Conservation (phyloP, 2,888 invertebrate genomes). For the Herminia tarsipennalis region DNA sequence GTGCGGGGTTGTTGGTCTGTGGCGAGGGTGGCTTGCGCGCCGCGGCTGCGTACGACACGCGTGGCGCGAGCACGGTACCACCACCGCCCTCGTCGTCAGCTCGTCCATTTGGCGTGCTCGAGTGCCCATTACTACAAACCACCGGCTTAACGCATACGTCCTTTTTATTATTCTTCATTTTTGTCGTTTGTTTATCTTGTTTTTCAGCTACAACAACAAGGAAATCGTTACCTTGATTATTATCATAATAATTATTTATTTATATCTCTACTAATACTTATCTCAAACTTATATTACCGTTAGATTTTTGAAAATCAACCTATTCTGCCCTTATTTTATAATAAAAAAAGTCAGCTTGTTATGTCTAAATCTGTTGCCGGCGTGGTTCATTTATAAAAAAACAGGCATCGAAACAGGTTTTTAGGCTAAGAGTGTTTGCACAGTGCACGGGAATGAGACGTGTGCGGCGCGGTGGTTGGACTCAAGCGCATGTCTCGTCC, state of each 20-base stretch:
- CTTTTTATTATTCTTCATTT: constrained; percentile 80
- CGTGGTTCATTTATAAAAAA: constrained; percentile 26
- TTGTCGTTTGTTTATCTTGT: constrained; percentile 67
- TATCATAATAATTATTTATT: neutral
- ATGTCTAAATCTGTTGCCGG: constrained; percentile 11
- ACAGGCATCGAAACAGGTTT: constrained; percentile 45
- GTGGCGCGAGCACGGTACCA: constrained; percentile 56
- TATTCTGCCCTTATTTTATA: constrained; percentile 2
- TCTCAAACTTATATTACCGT: neutral
- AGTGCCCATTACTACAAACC: constrained; percentile 75
- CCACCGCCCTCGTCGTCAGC: constrained; percentile 79
- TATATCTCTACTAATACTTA: neutral
- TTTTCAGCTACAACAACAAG: constrained; percentile 72
- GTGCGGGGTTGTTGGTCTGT: constrained; percentile 64
- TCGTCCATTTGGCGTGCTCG: constrained; percentile 75
- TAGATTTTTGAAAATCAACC: neutral
- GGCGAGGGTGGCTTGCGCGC: constrained; percentile 77
- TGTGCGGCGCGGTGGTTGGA: constrained; percentile 51
- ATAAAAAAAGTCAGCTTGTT: constrained; percentile 5
- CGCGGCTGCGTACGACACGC: constrained; percentile 78
- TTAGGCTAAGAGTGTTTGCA: constrained; percentile 43
- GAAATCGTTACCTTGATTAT: constrained; percentile 40
- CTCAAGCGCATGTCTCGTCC: constrained; percentile 66
- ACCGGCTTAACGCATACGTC: constrained; percentile 61
- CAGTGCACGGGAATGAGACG: constrained; percentile 44